Percentiles rank a stretch among this genome's conserved stretches.
Evolutionary conservation across 2,113 vertebrate species (phyloP).

Genomic region (Dasypus novemcinctus): DNA sequence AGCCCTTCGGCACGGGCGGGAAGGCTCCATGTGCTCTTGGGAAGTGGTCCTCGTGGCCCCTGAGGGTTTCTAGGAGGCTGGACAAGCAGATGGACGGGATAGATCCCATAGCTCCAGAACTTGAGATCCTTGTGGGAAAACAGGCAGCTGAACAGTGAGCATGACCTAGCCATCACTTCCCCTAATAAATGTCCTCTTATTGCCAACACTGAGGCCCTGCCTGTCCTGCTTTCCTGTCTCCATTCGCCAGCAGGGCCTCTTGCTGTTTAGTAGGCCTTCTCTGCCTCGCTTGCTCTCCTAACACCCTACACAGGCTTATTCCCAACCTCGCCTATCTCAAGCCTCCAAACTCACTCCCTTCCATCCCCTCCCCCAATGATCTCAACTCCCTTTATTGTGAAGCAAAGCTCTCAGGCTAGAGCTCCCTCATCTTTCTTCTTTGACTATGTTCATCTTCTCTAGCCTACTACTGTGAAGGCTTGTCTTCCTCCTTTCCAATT

Average conservation of each 20-base stretch:
- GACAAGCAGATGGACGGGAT: background rate
- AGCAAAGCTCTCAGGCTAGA: background rate
- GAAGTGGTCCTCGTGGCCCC: background rate
- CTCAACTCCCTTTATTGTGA: background rate
- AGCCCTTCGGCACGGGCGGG: background rate
- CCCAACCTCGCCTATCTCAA: background rate
- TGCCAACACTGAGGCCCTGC: too few relatives aligned
- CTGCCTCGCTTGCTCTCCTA: background rate
- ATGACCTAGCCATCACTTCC: background rate
- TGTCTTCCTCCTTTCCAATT: background rate
- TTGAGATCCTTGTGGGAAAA: background rate
- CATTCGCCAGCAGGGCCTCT: background rate
- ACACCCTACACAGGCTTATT: background rate
- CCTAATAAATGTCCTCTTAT: too few relatives aligned
- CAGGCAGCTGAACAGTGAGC: background rate
- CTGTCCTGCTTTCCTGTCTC: background rate
- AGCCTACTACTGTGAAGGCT: background rate
- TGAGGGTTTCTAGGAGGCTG: background rate
- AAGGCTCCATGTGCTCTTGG: background rate
- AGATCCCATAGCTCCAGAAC: background rate
- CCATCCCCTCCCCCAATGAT: background rate
- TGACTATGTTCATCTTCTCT: background rate
- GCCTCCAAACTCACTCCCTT: background rate
- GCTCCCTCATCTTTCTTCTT: background rate
- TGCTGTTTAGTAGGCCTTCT: background rate